phyloP scores from a whole-genome alignment of 1,140 invertebrate genomes.

The Schlechtendalia chinensis region DNA sequence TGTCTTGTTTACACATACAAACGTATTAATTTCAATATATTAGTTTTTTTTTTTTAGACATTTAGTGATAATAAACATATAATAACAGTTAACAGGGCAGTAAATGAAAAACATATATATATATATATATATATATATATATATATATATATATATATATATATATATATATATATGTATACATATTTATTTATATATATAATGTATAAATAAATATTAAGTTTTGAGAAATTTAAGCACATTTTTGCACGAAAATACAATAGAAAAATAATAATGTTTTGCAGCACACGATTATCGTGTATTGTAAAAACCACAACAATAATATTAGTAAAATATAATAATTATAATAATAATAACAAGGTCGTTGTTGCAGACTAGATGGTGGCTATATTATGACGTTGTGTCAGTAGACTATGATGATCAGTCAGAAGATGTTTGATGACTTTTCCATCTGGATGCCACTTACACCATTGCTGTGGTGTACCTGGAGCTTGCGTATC shows the following conservation, averaged over 20 bases:
- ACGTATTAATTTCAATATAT: conserved; percentile 10
- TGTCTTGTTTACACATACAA: background rate
- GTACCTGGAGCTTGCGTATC: conserved; percentile 60
- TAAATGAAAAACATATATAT: background rate
- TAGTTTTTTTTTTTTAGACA: background rate
- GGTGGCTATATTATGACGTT: background rate
- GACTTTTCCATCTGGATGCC: conserved; percentile 49
- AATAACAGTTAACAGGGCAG: background rate
- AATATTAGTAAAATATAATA: background rate
- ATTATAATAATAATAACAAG: conserved; percentile 29
- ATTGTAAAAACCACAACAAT: background rate
- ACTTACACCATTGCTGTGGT: conserved; percentile 51
- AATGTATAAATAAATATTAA: background rate
- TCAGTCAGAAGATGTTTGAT: conserved; percentile 37
- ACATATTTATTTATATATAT: background rate
- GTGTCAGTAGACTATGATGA: background rate
- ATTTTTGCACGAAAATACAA: too few relatives aligned
- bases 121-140: background rate
- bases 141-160: background rate
- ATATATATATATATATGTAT: background rate
- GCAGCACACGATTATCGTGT: background rate
- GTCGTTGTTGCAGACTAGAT: conserved; percentile 15
- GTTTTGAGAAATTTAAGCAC: background rate
- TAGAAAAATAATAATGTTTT: background rate
- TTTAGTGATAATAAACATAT: background rate